These are phyloP conservation scores for Cyclophora punctaria DNA, from an alignment of 2,888 invertebrate species.

Conservation along the genomic window DNA sequence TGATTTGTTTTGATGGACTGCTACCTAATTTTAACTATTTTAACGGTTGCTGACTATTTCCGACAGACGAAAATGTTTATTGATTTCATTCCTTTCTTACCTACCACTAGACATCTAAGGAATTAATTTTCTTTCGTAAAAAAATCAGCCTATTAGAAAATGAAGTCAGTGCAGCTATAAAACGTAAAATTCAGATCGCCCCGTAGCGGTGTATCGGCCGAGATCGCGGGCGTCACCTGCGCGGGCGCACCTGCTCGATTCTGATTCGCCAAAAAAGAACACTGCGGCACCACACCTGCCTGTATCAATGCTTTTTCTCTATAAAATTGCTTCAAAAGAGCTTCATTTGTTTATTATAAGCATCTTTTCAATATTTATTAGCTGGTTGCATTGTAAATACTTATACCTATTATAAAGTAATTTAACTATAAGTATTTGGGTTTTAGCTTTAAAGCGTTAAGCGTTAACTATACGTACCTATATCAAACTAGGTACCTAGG, in stretches of 20 bases:
- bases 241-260: conserved; percentile 54
- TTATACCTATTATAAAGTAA: too few relatives aligned
- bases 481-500: too few relatives aligned
- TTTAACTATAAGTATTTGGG: too few relatives aligned
- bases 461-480: too few relatives aligned
- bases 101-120: not conserved
- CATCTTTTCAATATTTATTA: too few relatives aligned
- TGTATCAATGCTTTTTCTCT: conserved; percentile 26
- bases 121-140: not conserved
- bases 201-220: conserved; percentile 54
- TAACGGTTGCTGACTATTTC: not conserved
- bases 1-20: not conserved
- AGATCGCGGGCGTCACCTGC: conserved; percentile 63
- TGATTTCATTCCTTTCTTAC: not conserved
- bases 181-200: conserved; percentile 26
- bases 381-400: too few relatives aligned
- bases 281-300: conserved; percentile 53
- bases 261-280: conserved; percentile 71
- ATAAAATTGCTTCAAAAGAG: too few relatives aligned
- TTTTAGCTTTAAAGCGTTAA: too few relatives aligned
- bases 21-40: not conserved
- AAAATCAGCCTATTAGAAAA: not conserved
- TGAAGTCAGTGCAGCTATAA: not conserved
- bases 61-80: not conserved
- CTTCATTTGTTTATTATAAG: too few relatives aligned